Evolutionary conservation across 2,888 invertebrate genomes (phyloP).

Genomic region (Drosophila quinaria): DNA sequence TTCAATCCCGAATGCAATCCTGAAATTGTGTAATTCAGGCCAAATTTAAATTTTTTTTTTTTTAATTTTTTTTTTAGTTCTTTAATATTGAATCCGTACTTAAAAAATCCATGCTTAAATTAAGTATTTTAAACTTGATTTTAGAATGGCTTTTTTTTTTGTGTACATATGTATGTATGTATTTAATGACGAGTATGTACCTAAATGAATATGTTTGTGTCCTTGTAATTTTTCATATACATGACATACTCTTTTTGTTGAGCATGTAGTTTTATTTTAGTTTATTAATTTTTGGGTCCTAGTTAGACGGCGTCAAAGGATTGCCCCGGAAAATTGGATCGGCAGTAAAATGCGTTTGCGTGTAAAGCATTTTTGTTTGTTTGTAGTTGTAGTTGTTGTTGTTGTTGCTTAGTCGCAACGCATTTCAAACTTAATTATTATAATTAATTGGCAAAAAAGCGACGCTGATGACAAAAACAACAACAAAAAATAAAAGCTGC

Average conservation of each 20-base stretch:
- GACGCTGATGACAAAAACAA: conserved; percentile 39
- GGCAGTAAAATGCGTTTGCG: conserved; percentile 74
- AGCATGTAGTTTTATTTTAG: neutral
- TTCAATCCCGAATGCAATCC: too few species aligned
- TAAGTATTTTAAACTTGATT: too few species aligned
- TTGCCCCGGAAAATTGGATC: conserved; percentile 73
- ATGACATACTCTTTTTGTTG: neutral
- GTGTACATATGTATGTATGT: neutral
- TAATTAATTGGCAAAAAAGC: conserved; percentile 77
- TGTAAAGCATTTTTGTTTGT: conserved; percentile 48
- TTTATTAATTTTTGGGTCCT: conserved; percentile 13
- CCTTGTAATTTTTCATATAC: neutral
- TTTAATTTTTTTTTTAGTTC: too few species aligned
- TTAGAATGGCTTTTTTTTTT: too few species aligned
- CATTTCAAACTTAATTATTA: conserved; percentile 79
- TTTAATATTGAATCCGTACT: too few species aligned
- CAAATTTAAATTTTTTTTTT: too few species aligned
- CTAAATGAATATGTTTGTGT: neutral
- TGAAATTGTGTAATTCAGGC: too few species aligned
- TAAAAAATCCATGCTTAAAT: too few species aligned
- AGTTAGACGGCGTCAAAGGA: conserved; percentile 65
- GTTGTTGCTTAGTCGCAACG: conserved; percentile 74
- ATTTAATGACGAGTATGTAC: too few species aligned
- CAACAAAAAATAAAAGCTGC: conserved; percentile 22
- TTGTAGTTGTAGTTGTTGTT: conserved; percentile 34